These are phyloP conservation scores for Poeciliopsis turneri DNA, from an alignment of 2,797 vertebrate genomes.

Conservation along the genomic window DNA sequence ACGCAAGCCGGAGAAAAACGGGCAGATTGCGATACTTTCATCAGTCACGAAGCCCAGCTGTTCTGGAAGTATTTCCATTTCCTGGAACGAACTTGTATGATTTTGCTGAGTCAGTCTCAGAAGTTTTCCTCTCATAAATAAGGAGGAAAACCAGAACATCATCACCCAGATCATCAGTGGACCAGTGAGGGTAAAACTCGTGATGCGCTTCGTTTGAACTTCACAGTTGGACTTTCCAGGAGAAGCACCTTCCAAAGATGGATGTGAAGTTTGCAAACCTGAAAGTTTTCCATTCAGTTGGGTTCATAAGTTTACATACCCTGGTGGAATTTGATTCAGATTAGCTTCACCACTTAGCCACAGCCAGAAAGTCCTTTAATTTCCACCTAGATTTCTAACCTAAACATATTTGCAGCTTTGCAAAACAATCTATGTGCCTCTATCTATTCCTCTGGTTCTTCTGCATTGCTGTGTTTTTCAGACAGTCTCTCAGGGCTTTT, in stretches of 20 bases:
- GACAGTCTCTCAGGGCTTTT: background rate
- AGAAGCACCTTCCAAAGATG: background rate
- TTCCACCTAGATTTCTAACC: background rate
- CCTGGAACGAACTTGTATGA: slow-evolving; percentile 36
- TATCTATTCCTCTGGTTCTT: background rate
- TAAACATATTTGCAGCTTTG: background rate
- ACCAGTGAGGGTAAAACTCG: background rate
- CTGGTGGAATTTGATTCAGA: too few relatives aligned
- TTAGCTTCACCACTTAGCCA: background rate
- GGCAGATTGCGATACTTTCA: slow-evolving; percentile 4
- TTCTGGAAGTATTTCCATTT: slow-evolving; percentile 15
- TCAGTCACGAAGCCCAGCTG: background rate
- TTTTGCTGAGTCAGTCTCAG: slow-evolving; percentile 43
- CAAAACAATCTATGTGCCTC: background rate
- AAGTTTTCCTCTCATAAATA: background rate
- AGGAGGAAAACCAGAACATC: background rate
- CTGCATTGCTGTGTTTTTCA: background rate
- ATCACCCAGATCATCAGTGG: background rate
- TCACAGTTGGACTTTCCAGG: background rate
- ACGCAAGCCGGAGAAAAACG: background rate
- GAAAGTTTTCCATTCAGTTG: background rate
- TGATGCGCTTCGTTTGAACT: background rate
- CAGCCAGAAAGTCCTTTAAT: background rate
- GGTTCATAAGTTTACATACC: background rate
- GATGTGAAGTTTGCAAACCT: background rate